These are phyloP conservation scores for Harpalus rubripes DNA, from an alignment of 2,888 invertebrate species.

Conservation along the genomic window DNA sequence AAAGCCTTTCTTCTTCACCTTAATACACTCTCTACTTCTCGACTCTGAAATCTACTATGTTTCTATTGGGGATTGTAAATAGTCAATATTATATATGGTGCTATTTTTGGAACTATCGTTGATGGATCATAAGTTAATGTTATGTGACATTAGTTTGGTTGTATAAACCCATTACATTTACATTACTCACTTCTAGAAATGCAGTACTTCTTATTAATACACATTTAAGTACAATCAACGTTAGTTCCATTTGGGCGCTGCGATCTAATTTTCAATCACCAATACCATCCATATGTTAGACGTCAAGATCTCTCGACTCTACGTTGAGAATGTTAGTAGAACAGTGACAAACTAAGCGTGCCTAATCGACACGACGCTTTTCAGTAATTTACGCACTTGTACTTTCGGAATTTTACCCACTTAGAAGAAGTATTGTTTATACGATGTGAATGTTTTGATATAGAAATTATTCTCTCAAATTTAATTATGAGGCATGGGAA, in stretches of 20 bases:
- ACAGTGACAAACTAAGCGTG: conserved; percentile 31
- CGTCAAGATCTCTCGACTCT: not conserved
- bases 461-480: not conserved
- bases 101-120: too few species aligned
- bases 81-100: too few species aligned
- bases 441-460: not conserved
- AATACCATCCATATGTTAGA: not conserved
- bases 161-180: too few species aligned
- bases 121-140: too few species aligned
- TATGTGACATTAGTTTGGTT: too few species aligned
- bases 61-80: too few species aligned
- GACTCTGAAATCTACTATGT: not conserved
- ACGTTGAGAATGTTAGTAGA: not conserved
- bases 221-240: too few species aligned
- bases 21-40: conserved; percentile 4
- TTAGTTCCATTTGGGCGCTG: too few species aligned
- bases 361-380: conserved; percentile 6
- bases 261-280: too few species aligned
- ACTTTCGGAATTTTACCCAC: conserved; percentile 42
- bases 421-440: conserved; percentile 4
- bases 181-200: too few species aligned
- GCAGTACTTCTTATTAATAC: too few species aligned
- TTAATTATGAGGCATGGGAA: not conserved
- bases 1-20: conserved; percentile 39
- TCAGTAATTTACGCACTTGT: conserved; percentile 32